Base-by-base conservation (phyloP, 2,888 invertebrate genomes). In the Tricholauxania praeusta region DNA sequence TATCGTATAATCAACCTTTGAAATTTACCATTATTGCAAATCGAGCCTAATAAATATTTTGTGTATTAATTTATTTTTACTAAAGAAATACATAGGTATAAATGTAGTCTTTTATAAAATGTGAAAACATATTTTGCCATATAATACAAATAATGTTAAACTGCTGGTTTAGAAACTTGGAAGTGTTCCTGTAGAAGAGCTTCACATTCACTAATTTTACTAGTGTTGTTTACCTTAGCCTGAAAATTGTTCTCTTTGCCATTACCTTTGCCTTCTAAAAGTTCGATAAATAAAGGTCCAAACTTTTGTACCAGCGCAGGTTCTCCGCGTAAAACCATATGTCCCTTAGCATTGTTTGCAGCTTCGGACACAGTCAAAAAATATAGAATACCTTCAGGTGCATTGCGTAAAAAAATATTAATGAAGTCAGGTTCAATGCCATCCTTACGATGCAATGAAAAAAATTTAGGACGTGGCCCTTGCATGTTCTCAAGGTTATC, bases 181-280 rank as follows among this genome's bases (percentile, higher is more conserved):
- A 92, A 92, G 80, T 92, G 90, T 65, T 91, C 89, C 76, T 89
- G 89, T 62, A 93, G 85, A 70, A 91, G 79, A 75, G 89, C 89
- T 76, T 90, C 91, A 81, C 92, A 94, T 84, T 92, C 90, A 47
- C 87, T 87, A 55, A 92, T 87, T 74, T 90, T 90, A n/a, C 88
- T 87, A 79, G 94, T 84, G 80, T 93, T 92, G 6, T 89, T 89
- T 0, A 93, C 92, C 88, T 95, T 95, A 0, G 93, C 95, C 88
- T 94, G 94, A 80, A 91, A 95, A 78, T 90, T 90, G 53, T 91
- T 91, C 67, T 92, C 91, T 82, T 93, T 93, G 60, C 91, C 92
- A 48, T 92, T 93, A 12, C 95, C 95, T 88, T 95, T 95, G 5
- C 93, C 94, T 79, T 92, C 91, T 17, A 96, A 84, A 1, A 93